phyloP scores from a whole-genome alignment of 2,113 vertebrate species.

The Sarotherodon lohbergeri region DNA sequence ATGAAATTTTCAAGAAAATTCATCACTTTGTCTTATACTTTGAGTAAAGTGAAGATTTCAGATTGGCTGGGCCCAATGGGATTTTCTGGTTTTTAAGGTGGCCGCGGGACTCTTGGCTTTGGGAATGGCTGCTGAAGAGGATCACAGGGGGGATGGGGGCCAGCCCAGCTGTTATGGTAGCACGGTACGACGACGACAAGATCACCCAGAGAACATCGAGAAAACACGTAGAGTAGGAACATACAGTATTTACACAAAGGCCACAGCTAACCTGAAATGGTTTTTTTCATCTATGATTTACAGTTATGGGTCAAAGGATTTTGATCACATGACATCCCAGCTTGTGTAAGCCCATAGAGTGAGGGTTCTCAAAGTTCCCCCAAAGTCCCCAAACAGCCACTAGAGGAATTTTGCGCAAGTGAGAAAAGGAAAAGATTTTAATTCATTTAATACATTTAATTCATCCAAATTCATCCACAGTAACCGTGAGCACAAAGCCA shows the following conservation, averaged over 20 bases:
- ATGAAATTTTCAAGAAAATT: not conserved
- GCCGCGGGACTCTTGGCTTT: not conserved
- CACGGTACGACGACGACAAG: not conserved
- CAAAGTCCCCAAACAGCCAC: not conserved
- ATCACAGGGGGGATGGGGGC: not conserved
- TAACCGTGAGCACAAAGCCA: not conserved
- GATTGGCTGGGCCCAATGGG: not conserved
- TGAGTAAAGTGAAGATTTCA: not conserved
- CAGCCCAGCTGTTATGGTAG: not conserved
- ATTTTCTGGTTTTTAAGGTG: rapidly evolving
- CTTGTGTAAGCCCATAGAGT: not conserved
- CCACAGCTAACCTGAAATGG: not conserved
- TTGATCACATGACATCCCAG: not conserved
- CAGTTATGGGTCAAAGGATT: not conserved
- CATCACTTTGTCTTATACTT: not conserved
- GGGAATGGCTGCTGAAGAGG: not conserved
- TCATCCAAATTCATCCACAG: not conserved
- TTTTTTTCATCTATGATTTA: not conserved
- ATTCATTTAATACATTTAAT: not conserved
- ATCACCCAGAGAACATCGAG: not conserved
- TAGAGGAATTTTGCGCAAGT: not conserved
- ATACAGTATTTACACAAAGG: not conserved
- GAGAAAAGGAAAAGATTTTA: not conserved
- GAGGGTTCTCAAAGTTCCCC: not conserved
- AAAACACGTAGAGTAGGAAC: not conserved